Percentiles rank a stretch among this genome's conserved stretches.
These are phyloP conservation scores for Drosophila borborema DNA, from an alignment of 2,888 invertebrate genomes.

Conservation along the genomic window DNA sequence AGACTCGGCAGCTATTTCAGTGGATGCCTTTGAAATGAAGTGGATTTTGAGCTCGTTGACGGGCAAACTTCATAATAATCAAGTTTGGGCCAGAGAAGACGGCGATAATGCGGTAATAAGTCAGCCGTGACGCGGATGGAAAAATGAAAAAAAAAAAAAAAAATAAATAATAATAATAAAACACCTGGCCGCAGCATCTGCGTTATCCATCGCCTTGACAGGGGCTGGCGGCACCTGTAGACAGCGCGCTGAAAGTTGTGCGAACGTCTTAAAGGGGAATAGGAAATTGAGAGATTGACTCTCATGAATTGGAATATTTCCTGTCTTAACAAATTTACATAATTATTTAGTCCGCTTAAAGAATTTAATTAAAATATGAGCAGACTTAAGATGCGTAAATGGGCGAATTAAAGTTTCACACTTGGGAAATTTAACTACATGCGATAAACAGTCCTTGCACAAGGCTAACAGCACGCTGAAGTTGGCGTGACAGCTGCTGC, in stretches of 20 bases:
- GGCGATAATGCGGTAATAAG: conserved; percentile 61
- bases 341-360: conserved; percentile 58
- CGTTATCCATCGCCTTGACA: conserved; percentile 31
- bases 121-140: conserved; percentile 45
- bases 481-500: conserved; percentile 33
- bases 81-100: conserved; percentile 37
- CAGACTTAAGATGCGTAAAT: conserved; percentile 29
- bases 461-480: conserved; percentile 52
- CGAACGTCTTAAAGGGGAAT: conserved; percentile 25
- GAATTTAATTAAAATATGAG: conserved; percentile 62
- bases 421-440: conserved; percentile 35
- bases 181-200: conserved; percentile 50
- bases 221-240: conserved; percentile 42
- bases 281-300: conserved; percentile 47
- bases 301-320: conserved; percentile 55
- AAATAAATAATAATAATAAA: conserved; percentile 22
- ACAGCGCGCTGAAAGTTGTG: conserved; percentile 33
- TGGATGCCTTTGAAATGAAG: conserved; percentile 51
- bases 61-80: conserved; percentile 71
- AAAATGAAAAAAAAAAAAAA: conserved; percentile 31
- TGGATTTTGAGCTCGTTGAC: conserved; percentile 62
- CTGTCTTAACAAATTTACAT: conserved; percentile 63
- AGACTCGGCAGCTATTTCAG: not conserved
- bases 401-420: conserved; percentile 34
- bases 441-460: conserved; percentile 27